phyloP scores from a whole-genome alignment of 2,888 invertebrate genomes.

The Argyresthia albistria region DNA sequence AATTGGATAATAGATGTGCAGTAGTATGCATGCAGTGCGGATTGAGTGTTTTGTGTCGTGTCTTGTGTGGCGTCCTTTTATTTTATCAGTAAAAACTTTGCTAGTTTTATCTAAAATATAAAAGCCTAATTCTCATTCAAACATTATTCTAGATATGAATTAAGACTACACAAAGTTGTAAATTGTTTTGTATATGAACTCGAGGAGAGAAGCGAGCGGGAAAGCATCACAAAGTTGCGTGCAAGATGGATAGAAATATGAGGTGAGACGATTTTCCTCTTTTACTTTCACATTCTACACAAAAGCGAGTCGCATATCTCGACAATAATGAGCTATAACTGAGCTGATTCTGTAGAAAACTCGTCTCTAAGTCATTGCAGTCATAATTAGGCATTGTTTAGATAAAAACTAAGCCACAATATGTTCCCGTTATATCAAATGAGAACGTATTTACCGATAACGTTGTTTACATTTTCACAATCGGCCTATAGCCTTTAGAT shows the following conservation, averaged over 20 bases:
- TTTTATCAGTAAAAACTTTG: no score
- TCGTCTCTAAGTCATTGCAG: background rate
- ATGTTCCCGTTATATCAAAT: background rate
- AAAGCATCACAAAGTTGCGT: background rate
- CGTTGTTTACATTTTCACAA: background rate
- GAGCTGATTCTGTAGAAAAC: background rate
- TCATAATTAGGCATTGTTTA: background rate
- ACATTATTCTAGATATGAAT: no score
- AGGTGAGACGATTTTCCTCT: constrained; percentile 38
- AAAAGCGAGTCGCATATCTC: background rate
- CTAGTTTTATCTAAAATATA: no score
- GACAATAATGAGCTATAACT: background rate
- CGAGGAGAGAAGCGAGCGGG: background rate
- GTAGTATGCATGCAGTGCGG: no score
- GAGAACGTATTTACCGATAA: no score
- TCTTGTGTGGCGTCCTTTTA: no score
- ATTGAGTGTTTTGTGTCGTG: no score
- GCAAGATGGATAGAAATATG: constrained; percentile 57
- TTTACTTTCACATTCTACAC: background rate
- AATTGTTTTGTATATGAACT: no score
- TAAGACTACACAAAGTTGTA: no score
- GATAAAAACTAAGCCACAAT: background rate
- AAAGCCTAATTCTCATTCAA: no score
- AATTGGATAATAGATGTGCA: no score
- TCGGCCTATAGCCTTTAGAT: background rate